These are phyloP conservation scores for Apis dorsata DNA, from an alignment of 1,140 invertebrate genomes.

Conservation along the genomic window DNA sequence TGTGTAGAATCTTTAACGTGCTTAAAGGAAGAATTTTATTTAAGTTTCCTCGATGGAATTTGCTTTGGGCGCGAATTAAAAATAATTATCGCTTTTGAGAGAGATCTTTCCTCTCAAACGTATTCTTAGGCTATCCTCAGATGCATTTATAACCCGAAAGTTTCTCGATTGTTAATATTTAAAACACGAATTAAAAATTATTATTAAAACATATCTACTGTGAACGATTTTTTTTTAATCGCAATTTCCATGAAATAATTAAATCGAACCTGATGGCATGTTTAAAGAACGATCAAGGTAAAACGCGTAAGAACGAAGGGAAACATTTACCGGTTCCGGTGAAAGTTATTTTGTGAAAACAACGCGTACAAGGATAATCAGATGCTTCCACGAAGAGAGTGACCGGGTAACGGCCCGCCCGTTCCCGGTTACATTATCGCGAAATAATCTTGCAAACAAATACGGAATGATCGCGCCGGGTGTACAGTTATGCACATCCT, in stretches of 20 bases:
- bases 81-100: too few species aligned
- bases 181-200: too few species aligned
- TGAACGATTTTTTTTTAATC: not conserved
- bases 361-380: not conserved
- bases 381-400: not conserved
- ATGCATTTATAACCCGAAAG: too few species aligned
- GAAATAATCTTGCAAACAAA: conserved; percentile 40
- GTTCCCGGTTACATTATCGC: conserved; percentile 21
- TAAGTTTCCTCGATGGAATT: too few species aligned
- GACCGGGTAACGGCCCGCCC: conserved; percentile 6
- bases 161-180: too few species aligned
- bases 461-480: conserved; percentile 10
- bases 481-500: conserved; percentile 38
- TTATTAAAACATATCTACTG: too few species aligned
- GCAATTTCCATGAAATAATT: not conserved
- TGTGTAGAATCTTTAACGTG: too few species aligned
- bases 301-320: not conserved
- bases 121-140: too few species aligned
- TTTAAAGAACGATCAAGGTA: not conserved
- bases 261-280: not conserved
- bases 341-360: conserved; percentile 17
- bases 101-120: too few species aligned
- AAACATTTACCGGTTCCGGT: conserved; percentile 15
- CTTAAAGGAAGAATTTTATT: too few species aligned
- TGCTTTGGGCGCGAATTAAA: too few species aligned